phyloP scores from a whole-genome alignment of 2,113 vertebrate genomes.

The Raja brachyura region DNA sequence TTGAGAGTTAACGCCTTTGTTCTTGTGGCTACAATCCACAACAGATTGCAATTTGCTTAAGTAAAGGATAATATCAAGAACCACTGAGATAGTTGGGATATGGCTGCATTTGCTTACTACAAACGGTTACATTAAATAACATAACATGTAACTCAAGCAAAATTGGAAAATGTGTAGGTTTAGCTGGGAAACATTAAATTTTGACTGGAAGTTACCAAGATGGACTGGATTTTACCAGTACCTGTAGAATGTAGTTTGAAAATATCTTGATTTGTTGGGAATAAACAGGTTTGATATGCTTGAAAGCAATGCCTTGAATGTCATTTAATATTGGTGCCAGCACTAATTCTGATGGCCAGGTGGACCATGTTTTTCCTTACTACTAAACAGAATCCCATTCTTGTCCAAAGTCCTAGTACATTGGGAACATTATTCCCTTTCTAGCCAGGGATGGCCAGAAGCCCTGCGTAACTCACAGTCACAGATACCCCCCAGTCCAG shows the following conservation, averaged over 20 bases:
- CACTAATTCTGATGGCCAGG: no score
- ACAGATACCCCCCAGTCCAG: background rate
- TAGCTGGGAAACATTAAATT: background rate
- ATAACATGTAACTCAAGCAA: background rate
- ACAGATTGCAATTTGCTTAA: background rate
- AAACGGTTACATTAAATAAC: background rate
- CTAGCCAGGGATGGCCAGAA: background rate
- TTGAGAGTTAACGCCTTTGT: background rate
- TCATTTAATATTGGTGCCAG: background rate
- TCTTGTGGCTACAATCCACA: background rate
- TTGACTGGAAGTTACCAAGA: background rate
- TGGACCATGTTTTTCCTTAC: background rate
- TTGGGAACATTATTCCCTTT: background rate
- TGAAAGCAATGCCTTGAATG: background rate
- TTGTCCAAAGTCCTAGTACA: background rate
- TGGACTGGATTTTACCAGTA: background rate
- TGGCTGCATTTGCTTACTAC: background rate
- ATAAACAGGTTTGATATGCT: background rate
- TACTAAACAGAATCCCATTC: background rate
- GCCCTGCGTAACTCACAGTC: background rate
- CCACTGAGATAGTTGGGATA: background rate
- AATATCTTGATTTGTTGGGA: background rate
- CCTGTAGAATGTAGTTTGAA: background rate
- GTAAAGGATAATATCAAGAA: background rate
- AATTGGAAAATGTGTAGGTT: no score